phyloP scores from a whole-genome alignment of 1,140 invertebrate genomes.

The Brachionus rubens region DNA sequence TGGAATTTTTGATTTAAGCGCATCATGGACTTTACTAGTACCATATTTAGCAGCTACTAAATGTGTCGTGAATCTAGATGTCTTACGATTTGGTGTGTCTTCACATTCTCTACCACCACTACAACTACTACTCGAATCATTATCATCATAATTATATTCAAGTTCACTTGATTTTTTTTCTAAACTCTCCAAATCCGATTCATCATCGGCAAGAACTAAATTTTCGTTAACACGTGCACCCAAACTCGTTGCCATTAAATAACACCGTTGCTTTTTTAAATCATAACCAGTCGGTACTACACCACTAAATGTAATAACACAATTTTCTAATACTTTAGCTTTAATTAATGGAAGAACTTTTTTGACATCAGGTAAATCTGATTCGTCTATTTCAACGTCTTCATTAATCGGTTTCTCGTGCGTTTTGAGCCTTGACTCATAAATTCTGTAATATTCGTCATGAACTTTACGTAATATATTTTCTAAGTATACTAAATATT shows the following conservation, averaged over 20 bases:
- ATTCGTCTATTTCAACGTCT: constrained; percentile 21
- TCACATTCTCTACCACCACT: not conserved
- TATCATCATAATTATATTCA: constrained; percentile 33
- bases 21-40: constrained; percentile 36
- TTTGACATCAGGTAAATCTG: constrained; percentile 45
- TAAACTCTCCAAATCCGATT: not conserved
- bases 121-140: constrained; percentile 22
- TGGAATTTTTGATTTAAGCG: constrained; percentile 22
- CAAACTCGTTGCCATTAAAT: constrained; percentile 2
- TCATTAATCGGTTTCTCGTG: constrained; percentile 26
- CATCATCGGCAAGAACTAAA: constrained; percentile 14
- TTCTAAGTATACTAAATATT: constrained; percentile 26
- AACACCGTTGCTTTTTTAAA: constrained; percentile 26
- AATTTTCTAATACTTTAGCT: constrained; percentile 18
- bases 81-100: not conserved
- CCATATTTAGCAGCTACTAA: constrained; percentile 36
- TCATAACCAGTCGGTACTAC: constrained; percentile 34
- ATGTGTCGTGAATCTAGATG: constrained; percentile 16
- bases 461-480: constrained; percentile 21
- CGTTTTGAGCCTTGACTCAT: not conserved
- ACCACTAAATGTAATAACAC: constrained; percentile 19
- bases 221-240: constrained; percentile 34
- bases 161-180: not conserved
- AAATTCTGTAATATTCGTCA: constrained; percentile 45
- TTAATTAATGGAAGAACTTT: constrained; percentile 33